Evolutionary conservation across 2,113 vertebrate genomes (phyloP), one percentile per base, ranked within the genome.

Genomic region (Callipepla californica): DNA sequence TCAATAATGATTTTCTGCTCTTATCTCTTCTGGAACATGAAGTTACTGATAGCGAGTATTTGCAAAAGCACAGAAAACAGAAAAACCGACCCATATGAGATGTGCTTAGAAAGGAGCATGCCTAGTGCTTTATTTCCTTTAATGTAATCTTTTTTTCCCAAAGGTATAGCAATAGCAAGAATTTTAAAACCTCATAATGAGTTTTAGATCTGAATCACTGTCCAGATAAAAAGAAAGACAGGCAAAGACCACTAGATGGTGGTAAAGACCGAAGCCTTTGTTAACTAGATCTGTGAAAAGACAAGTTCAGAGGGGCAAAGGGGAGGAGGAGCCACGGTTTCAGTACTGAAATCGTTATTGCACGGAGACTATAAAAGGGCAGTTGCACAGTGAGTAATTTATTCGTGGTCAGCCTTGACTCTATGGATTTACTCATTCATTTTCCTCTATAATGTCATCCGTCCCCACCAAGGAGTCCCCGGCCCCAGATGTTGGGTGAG

Each of bases 231-330:
- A 62, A 38, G 42, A 74, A 61, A 48, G 21, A 65, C 15, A 22
- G 58, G 22, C 17, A 40, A 62, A 61, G 38, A 44, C 97, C 98
- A 77, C 96, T 96, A 97, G 97, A 92, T 97, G 98, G 97, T 92
- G 74, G 87, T 93, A 96, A 83, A 89, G 92, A 8, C 59, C 50
- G 55, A 87, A 80, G 25, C 13, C 80, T 85, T 79, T 77, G 30
- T 47, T 80, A 6, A 68, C 3, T 34, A 85, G 42, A 45, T 67
- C 30, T 25, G 23, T 72, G 73, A 32, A 53, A 91, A 88, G 76
- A 87, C 75, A 76, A 77, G 72, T 95, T 74, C 67, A 80, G 79
- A 67, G 65, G 74, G 72, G 53, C 75, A 78, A 92, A 84, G 74
- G 53, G 59, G 87, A 95, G 97, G 93, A 97, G 94, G 92, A 92